Percentiles rank a stretch among this genome's conserved stretches.
These are phyloP conservation scores for Anguilla megastoma DNA, from an alignment of 2,797 vertebrate species.

Conservation along the genomic window DNA sequence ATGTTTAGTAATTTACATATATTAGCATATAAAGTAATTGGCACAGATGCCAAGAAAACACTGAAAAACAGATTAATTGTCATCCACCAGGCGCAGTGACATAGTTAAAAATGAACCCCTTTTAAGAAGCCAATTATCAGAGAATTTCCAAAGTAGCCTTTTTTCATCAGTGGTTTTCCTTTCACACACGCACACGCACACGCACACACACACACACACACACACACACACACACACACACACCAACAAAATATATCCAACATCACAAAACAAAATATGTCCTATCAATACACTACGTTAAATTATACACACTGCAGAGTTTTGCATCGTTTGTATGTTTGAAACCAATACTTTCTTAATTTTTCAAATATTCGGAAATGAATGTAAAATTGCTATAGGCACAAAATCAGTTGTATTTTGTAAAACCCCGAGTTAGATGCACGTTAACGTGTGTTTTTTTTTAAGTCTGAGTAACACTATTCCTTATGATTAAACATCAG, in stretches of 20 bases:
- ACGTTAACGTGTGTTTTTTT: background rate
- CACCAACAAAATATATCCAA: constrained; percentile 36
- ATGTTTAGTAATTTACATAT: constrained; percentile 78
- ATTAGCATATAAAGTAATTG: constrained; percentile 86
- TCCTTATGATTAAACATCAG: background rate
- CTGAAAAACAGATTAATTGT: constrained; percentile 82
- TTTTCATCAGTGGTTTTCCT: constrained; percentile 58
- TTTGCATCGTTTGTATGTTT: no score
- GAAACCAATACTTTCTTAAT: background rate
- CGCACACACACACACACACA: constrained; percentile 28
- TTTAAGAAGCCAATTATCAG: constrained; percentile 81
- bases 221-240: constrained; percentile 38
- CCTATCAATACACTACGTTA: background rate
- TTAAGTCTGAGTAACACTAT: background rate
- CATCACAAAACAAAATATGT: constrained; percentile 50
- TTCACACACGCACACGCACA: constrained; percentile 28
- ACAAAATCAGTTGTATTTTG: background rate
- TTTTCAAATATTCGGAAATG: background rate
- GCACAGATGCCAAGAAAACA: constrained; percentile 82
- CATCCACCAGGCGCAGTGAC: constrained; percentile 76
- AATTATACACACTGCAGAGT: no score
- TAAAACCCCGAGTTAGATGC: background rate
- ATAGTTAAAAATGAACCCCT: constrained; percentile 80
- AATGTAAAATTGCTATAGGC: background rate
- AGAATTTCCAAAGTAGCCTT: constrained; percentile 74